Evolutionary conservation across 2,888 invertebrate genomes (phyloP).

Genomic region (Andrena bicolor): DNA sequence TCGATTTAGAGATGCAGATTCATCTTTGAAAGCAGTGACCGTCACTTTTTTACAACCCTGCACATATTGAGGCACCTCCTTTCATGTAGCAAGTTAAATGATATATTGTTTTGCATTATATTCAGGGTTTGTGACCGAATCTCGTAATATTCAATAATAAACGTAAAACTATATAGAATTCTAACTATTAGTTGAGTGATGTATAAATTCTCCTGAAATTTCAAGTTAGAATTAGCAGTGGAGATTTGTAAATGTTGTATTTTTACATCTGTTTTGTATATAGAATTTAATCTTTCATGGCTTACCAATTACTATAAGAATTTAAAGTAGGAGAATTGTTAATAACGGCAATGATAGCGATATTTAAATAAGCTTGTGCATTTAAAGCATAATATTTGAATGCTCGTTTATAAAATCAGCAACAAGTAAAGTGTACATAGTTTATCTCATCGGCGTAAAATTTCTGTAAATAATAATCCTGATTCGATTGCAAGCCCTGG

Average conservation of each 20-base stretch:
- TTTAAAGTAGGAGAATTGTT: neutral
- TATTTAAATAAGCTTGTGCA: neutral
- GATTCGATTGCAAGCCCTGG: constrained; percentile 45
- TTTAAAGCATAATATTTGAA: neutral
- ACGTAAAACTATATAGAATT: neutral
- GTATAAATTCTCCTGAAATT: neutral
- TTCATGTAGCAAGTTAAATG: neutral
- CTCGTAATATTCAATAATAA: neutral
- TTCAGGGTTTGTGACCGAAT: constrained; percentile 43
- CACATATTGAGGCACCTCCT: neutral
- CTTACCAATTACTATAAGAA: neutral
- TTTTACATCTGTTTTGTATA: constrained; percentile 2
- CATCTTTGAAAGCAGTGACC: too few relatives aligned
- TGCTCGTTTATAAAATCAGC: neutral
- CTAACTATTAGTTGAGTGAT: neutral
- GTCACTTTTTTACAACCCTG: too few relatives aligned
- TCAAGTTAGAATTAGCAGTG: neutral
- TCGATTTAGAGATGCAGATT: too few relatives aligned
- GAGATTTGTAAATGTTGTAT: neutral
- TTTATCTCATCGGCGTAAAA: neutral
- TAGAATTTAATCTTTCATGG: neutral
- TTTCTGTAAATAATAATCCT: neutral
- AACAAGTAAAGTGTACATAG: neutral
- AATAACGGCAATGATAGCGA: neutral
- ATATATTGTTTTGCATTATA: constrained; percentile 2